These are phyloP conservation scores for Clarias laeviceps DNA, from an alignment of 2,797 vertebrate species.

Conservation along the genomic window DNA sequence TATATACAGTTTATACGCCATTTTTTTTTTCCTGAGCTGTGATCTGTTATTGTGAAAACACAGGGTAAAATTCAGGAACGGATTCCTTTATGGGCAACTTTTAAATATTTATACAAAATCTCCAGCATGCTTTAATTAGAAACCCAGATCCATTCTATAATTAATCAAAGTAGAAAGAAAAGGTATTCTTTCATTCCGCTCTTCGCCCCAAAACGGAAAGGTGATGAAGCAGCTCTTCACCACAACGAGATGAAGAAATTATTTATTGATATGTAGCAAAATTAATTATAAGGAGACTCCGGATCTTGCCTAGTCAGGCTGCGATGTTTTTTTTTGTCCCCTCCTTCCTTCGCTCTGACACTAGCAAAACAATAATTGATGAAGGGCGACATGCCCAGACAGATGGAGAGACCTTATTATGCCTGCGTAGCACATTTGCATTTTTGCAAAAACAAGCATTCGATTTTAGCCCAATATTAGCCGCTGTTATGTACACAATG, in stretches of 20 bases:
- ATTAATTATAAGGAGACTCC: constrained; percentile 72
- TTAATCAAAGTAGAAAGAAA: background rate
- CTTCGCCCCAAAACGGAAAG: constrained; percentile 60
- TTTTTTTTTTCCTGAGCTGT: background rate
- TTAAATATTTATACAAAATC: constrained; percentile 13
- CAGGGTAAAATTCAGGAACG: background rate
- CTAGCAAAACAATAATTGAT: constrained; percentile 66
- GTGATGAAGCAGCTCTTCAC: constrained; percentile 64
- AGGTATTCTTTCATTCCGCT: constrained; percentile 4
- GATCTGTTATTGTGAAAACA: background rate
- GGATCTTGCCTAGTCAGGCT: constrained; percentile 49
- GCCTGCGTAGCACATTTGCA: constrained; percentile 52
- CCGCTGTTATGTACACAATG: background rate
- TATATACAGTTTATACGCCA: background rate
- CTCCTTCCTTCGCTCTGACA: constrained; percentile 59
- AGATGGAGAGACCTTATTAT: constrained; percentile 57
- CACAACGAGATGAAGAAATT: constrained; percentile 66
- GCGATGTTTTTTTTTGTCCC: constrained; percentile 55
- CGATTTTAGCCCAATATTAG: background rate
- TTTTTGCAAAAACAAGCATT: constrained; percentile 41
- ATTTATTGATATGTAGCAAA: constrained; percentile 65
- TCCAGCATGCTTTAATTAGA: constrained; percentile 13
- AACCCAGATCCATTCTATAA: background rate
- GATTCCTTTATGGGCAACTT: background rate
- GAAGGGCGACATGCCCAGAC: constrained; percentile 56